Evolutionary conservation across 2,888 invertebrate genomes (phyloP).

Genomic region (Spatulosminthurus flaviceps): DNA sequence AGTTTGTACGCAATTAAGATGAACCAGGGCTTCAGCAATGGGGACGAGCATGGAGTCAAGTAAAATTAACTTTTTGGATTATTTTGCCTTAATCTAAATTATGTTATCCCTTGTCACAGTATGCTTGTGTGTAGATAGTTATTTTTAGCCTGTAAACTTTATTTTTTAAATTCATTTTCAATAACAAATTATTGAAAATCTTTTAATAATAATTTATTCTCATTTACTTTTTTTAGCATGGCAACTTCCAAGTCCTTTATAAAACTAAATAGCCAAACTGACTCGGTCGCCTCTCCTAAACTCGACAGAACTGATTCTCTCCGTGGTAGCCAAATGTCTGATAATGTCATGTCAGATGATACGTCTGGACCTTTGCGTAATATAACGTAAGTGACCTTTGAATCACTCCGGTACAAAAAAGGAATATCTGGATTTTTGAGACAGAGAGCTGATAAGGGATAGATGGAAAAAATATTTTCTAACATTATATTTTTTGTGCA

Average conservation of each 20-base stretch:
- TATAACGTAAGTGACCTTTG: constrained; percentile 73
- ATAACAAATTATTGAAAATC: no score
- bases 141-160: neutral
- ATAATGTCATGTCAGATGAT: constrained; percentile 83
- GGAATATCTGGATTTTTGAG: no score
- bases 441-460: no score
- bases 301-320: constrained; percentile 76
- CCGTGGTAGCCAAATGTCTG: constrained; percentile 77
- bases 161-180: neutral
- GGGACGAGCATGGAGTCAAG: constrained; percentile 61
- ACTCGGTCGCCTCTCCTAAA: constrained; percentile 68
- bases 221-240: no score
- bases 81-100: neutral
- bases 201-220: no score
- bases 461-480: no score
- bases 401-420: neutral
- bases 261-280: constrained; percentile 85
- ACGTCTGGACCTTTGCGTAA: constrained; percentile 92
- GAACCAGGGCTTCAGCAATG: constrained; percentile 69
- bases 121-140: no score
- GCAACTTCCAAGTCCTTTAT: constrained; percentile 88
- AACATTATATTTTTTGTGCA: no score
- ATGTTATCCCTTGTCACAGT: constrained; percentile 1
- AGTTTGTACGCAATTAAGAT: constrained; percentile 79
- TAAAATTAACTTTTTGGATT: constrained; percentile 45